These are phyloP conservation scores for Akabosia matsudoensis DNA, from an alignment of 1,140 invertebrate species.

Conservation along the genomic window DNA sequence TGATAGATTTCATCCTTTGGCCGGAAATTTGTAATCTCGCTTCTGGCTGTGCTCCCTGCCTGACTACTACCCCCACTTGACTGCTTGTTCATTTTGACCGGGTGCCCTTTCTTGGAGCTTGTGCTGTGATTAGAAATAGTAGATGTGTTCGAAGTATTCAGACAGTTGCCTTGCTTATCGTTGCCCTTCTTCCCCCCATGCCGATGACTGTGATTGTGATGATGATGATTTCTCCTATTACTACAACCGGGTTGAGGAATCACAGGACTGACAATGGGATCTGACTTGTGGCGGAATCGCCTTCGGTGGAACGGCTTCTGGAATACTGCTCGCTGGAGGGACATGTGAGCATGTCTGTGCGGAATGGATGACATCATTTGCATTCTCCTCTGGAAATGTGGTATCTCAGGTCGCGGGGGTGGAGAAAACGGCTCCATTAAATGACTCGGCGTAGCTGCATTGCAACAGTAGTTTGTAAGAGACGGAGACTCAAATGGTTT, in stretches of 20 bases:
- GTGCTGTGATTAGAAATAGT: slow-evolving; percentile 25
- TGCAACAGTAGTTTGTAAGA: slow-evolving; percentile 30
- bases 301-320: slow-evolving; percentile 4
- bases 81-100: neutral
- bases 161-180: slow-evolving; percentile 45
- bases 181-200: slow-evolving; percentile 43
- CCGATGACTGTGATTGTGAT: slow-evolving; percentile 42
- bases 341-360: neutral
- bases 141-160: slow-evolving; percentile 7
- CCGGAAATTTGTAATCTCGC: slow-evolving; percentile 34
- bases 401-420: slow-evolving; percentile 28
- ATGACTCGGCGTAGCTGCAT: neutral
- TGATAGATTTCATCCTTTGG: slow-evolving; percentile 72
- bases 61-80: too few species aligned
- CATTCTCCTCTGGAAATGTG: slow-evolving; percentile 26
- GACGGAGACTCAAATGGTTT: slow-evolving; percentile 41
- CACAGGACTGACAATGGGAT: slow-evolving; percentile 89
- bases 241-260: slow-evolving; percentile 81
- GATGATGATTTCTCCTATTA: slow-evolving; percentile 49
- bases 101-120: slow-evolving; percentile 25
- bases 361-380: neutral
- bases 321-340: slow-evolving; percentile 14
- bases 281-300: slow-evolving; percentile 54
- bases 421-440: slow-evolving; percentile 42
- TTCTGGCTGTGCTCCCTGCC: too few species aligned